These are phyloP conservation scores for Linyphia triangularis DNA, from an alignment of 2,888 invertebrate genomes.

Conservation along the genomic window DNA sequence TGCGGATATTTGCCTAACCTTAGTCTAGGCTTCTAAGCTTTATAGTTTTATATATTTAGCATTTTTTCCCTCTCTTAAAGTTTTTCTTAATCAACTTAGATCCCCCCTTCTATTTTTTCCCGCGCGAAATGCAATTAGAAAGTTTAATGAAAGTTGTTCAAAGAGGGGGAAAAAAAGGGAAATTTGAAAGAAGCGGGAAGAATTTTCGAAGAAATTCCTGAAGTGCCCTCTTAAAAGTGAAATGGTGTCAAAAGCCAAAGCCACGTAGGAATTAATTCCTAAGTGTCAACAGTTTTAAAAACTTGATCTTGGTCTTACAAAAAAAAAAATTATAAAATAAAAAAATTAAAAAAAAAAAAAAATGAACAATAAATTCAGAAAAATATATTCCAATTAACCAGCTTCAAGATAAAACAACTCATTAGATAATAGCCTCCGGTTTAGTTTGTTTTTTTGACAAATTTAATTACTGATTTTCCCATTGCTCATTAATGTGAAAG, in stretches of 20 bases:
- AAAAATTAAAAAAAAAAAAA: slow-evolving; percentile 36
- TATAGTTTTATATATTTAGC: not conserved
- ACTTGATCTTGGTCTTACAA: not conserved
- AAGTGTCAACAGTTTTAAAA: slow-evolving; percentile 57
- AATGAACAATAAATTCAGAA: slow-evolving; percentile 15
- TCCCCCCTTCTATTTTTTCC: not conserved
- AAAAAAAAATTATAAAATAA: slow-evolving; percentile 7
- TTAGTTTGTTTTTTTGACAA: slow-evolving; percentile 33
- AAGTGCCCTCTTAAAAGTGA: slow-evolving; percentile 60
- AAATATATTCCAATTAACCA: slow-evolving; percentile 55
- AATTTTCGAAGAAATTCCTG: slow-evolving; percentile 36
- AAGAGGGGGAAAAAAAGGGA: not conserved
- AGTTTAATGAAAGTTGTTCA: slow-evolving; percentile 22
- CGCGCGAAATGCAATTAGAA: slow-evolving; percentile 24
- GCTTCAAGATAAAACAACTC: slow-evolving; percentile 26
- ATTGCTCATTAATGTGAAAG: slow-evolving; percentile 24
- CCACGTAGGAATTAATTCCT: not conserved
- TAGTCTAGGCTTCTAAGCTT: slow-evolving; percentile 8
- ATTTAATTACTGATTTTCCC: slow-evolving; percentile 32
- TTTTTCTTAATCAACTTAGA: slow-evolving; percentile 58
- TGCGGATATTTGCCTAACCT: not conserved
- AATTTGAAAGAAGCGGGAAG: not conserved
- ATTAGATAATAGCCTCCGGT: slow-evolving; percentile 26
- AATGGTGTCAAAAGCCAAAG: slow-evolving; percentile 31
- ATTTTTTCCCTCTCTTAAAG: slow-evolving; percentile 13